Evolutionary conservation across 23 tunicate species (phyloP), one percentile per base, ranked within the genome.

Genomic region (Phallusia fumigata): DNA sequence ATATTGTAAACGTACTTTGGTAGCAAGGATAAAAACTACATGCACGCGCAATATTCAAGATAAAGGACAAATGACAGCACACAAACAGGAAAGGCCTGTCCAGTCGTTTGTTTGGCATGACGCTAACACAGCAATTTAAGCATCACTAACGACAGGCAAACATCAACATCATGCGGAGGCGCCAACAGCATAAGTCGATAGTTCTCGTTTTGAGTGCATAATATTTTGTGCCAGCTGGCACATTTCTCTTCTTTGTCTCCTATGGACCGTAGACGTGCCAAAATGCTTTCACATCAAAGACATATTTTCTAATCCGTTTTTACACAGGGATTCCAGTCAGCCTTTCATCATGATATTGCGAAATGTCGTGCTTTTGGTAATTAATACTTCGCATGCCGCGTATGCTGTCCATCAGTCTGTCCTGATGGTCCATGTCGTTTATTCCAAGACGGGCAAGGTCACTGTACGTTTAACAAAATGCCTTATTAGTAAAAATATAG

Each of bases 391-490:
- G 69, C 69, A 58, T 58, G 15, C 69, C 69, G 28, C 69, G 69
- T 21, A 85, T 77, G 85, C 85, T 82, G 69, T 81, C 89, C 33
- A 90, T 78, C 26, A 90, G 45, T 45, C 79, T 72, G 45, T 90
- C 88, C 36, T 90, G 95, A 33, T 90, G 86, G 35, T 81, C 64
- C 0, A 65, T 35, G 32, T 82, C 76, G 19, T 73, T 50, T 26
- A 90, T 78, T 35, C 89, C 95, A 50, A 90, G 53, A 45, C 84
- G 84, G 53, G 73, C 52, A 30, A 90, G 72, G 50, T 90, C 95
- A 65, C 95, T 90, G 84, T 51, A 90, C 81, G 30, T 28, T 1
- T 3, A 18, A 32, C 30, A 21, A 21, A 21, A 30, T 16, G 74
- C 11, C 31, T n/a, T n/a, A 65, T 40, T 40, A 40, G 47, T 10